These are phyloP conservation scores for Gavia stellata DNA, from an alignment of 2,113 vertebrate genomes.

Conservation along the genomic window DNA sequence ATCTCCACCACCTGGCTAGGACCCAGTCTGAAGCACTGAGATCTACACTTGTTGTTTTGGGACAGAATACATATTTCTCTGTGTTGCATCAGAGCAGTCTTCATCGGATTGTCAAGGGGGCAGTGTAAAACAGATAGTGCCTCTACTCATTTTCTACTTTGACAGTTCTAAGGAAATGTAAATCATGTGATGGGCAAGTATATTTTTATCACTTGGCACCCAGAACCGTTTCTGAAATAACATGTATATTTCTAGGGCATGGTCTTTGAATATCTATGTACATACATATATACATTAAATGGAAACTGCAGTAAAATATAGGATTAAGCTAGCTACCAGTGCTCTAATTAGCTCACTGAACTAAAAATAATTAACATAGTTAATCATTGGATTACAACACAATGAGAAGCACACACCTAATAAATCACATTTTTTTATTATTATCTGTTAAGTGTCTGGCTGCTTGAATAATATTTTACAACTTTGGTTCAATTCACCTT, in stretches of 20 bases:
- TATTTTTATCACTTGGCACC: not conserved
- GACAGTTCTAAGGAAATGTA: not conserved
- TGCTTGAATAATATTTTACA: constrained; percentile 27
- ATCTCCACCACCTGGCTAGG: not conserved
- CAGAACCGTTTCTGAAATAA: not conserved
- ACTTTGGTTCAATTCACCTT: not conserved
- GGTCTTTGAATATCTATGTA: not conserved
- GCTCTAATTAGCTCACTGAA: not conserved
- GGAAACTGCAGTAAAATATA: not conserved
- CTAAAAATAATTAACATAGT: constrained; percentile 19
- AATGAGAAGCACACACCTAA: not conserved
- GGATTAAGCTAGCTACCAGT: not conserved
- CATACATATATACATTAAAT: not conserved
- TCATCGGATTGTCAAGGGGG: not conserved
- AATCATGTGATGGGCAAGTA: not conserved
- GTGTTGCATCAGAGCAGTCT: not conserved
- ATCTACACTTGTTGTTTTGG: not conserved
- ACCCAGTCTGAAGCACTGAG: not conserved
- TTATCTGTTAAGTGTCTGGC: constrained; percentile 8
- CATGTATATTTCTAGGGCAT: not conserved
- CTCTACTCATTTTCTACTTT: not conserved
- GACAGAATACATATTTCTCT: not conserved
- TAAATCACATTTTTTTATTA: constrained; percentile 13
- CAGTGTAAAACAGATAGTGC: not conserved
- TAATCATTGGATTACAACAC: not conserved